Conservation (phyloP, 2,888 invertebrate genomes). For the Magallana nippona region DNA sequence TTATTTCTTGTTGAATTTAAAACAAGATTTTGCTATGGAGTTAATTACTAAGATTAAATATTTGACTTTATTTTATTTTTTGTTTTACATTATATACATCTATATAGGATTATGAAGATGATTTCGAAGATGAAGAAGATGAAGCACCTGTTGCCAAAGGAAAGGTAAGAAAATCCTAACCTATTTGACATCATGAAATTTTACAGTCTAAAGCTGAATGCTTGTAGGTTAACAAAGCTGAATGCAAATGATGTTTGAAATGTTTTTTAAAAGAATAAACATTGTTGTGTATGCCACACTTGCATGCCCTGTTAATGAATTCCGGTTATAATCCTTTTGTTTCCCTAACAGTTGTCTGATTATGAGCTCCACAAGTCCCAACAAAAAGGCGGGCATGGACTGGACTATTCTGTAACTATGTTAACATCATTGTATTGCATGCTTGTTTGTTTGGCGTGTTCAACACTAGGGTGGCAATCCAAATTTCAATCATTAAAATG, state of each 20-base stretch:
- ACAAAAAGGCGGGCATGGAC: not conserved
- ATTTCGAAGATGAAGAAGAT: slow-evolving; percentile 76
- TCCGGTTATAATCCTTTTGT: not conserved
- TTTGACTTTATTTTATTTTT: not conserved
- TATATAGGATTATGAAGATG: slow-evolving; percentile 76
- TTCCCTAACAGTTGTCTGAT: slow-evolving; percentile 9
- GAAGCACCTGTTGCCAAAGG: slow-evolving; percentile 41
- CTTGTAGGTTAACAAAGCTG: too few species aligned
- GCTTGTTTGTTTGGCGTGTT: not conserved
- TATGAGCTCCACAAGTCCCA: slow-evolving; percentile 35
- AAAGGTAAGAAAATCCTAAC: slow-evolving; percentile 3
- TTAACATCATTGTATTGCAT: slow-evolving; percentile 5
- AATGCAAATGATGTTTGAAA: not conserved
- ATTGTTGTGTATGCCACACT: not conserved
- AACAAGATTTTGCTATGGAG: too few species aligned
- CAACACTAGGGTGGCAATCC: not conserved
- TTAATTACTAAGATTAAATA: too few species aligned
- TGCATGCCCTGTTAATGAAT: not conserved
- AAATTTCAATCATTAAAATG: not conserved
- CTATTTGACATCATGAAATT: too few species aligned
- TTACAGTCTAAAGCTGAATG: too few species aligned
- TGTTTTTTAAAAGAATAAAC: not conserved
- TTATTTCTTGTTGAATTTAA: too few species aligned
- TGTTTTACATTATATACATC: slow-evolving; percentile 2
- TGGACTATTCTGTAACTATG: slow-evolving; percentile 49